Percentiles rank a stretch among this genome's conserved stretches.
These are phyloP conservation scores for Gymnogyps californianus DNA, from an alignment of 2,113 vertebrate genomes.

Conservation along the genomic window DNA sequence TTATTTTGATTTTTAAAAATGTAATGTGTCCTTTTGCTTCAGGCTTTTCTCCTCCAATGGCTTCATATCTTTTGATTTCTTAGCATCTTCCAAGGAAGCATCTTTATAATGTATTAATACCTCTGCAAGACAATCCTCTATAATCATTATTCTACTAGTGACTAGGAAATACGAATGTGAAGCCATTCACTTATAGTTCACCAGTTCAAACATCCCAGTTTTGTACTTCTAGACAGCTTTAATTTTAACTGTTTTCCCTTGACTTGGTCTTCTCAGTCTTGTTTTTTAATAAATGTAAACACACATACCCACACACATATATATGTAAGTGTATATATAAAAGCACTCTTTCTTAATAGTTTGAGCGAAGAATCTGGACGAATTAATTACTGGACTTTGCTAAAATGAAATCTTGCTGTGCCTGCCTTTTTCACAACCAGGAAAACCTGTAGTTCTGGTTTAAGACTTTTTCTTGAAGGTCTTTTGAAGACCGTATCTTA, in stretches of 20 bases:
- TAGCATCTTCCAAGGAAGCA: neutral
- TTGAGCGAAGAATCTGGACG: neutral
- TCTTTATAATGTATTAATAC: neutral
- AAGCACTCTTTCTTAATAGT: neutral
- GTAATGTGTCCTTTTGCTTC: neutral
- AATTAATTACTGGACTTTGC: neutral
- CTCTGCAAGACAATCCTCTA: neutral
- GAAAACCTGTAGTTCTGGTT: neutral
- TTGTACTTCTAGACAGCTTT: neutral
- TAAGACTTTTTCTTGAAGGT: neutral
- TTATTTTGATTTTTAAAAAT: neutral
- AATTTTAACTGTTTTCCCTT: neutral
- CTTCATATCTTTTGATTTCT: neutral
- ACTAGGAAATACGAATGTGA: neutral
- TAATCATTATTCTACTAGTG: neutral
- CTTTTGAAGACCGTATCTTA: neutral
- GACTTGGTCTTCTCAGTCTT: neutral
- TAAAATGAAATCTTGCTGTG: neutral
- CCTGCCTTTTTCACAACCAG: neutral
- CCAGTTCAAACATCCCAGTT: neutral
- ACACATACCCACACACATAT: rapidly evolving
- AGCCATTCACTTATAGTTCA: neutral
- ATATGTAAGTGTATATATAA: neutral
- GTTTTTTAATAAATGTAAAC: neutral
- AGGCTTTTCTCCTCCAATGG: neutral